A percentile compares a stretch with the other conserved stretches of the same genome.
These are phyloP conservation scores for Dorcus hopei DNA, from an alignment of 2,888 invertebrate genomes.

Conservation along the genomic window DNA sequence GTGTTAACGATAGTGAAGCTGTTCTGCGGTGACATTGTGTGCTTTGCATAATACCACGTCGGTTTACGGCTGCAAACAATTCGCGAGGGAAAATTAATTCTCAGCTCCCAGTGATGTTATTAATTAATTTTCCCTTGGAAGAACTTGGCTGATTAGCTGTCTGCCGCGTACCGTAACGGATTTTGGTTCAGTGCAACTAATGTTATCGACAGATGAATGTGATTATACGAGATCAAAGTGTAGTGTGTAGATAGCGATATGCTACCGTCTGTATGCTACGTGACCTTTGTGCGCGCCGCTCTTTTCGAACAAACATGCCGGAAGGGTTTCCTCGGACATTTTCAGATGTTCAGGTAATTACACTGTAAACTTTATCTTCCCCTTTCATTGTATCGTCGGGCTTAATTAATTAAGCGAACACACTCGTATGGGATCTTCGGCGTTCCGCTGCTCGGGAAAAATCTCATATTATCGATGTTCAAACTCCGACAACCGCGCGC, in stretches of 20 bases:
- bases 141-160: not conserved
- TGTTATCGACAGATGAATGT: slow-evolving; percentile 33
- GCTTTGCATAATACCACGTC: not conserved
- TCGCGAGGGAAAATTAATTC: slow-evolving; percentile 19
- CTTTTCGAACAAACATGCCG: slow-evolving; percentile 42
- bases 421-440: no score
- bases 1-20: not conserved
- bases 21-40: slow-evolving; percentile 9
- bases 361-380: not conserved
- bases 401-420: not conserved
- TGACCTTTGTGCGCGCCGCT: slow-evolving; percentile 40
- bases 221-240: slow-evolving; percentile 33
- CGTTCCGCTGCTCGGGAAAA: no score
- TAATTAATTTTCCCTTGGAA: slow-evolving; percentile 12
- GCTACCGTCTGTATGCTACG: slow-evolving; percentile 39
- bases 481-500: no score
- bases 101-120: slow-evolving; percentile 19
- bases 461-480: no score
- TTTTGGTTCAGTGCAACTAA: slow-evolving; percentile 6
- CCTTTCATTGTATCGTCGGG: not conserved
- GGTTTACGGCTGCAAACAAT: slow-evolving; percentile 7
- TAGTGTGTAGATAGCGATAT: slow-evolving; percentile 38
- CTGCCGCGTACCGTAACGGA: not conserved
- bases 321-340: slow-evolving; percentile 43
- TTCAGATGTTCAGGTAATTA: slow-evolving; percentile 43